These are phyloP conservation scores for Thalassarche chlororhynchos DNA, from an alignment of 2,113 vertebrate genomes.

Conservation along the genomic window DNA sequence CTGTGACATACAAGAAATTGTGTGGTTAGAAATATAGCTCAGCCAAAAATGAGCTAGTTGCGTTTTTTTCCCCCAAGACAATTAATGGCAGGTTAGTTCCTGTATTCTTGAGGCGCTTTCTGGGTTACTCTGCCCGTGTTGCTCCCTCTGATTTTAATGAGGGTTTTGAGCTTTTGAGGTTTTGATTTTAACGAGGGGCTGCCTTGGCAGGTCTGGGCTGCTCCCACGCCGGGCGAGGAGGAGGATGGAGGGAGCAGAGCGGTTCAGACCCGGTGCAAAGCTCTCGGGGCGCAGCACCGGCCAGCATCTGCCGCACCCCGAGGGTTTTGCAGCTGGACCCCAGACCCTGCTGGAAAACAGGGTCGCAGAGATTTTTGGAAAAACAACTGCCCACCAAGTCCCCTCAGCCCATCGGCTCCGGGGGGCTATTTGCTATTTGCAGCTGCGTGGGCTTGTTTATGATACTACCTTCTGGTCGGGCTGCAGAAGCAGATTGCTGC, in stretches of 20 bases:
- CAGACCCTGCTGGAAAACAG: not conserved
- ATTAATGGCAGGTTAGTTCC: not conserved
- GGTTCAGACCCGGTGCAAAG: accelerated
- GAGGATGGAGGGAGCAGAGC: not conserved
- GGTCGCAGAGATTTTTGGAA: accelerated
- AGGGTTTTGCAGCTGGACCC: not conserved
- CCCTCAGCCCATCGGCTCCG: accelerated
- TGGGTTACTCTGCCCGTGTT: not conserved
- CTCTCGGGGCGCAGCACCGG: not conserved
- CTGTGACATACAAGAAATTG: not conserved
- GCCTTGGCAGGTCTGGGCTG: not conserved
- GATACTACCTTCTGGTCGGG: accelerated
- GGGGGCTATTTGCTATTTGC: not conserved
- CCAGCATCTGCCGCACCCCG: accelerated
- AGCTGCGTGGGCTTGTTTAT: accelerated
- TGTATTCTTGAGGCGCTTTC: not conserved
- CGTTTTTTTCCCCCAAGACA: not conserved
- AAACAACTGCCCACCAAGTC: not conserved
- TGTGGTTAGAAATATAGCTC: not conserved
- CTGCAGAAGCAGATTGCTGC: not conserved
- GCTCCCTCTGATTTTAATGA: not conserved
- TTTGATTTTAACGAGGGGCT: not conserved
- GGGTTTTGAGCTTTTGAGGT: not conserved
- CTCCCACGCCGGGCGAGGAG: accelerated
- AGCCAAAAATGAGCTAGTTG: not conserved